These are phyloP conservation scores for Benitochromis conjunctus DNA, from an alignment of 2,113 vertebrate genomes.

Conservation along the genomic window DNA sequence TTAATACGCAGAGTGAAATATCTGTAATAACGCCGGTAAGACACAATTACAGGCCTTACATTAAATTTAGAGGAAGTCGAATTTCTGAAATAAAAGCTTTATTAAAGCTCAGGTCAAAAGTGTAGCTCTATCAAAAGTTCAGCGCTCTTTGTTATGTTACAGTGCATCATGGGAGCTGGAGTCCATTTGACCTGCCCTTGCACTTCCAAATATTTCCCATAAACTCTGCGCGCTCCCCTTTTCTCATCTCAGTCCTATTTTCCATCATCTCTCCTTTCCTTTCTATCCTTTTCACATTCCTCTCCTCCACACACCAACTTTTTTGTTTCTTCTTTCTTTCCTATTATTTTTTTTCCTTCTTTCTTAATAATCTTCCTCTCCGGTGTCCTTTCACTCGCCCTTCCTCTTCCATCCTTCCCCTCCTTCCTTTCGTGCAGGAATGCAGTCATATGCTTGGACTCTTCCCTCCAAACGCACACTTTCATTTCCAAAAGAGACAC, in stretches of 20 bases:
- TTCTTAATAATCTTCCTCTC: not conserved
- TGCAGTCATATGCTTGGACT: conserved; percentile 28
- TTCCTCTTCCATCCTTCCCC: not conserved
- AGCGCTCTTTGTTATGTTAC: not conserved
- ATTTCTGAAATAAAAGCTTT: not conserved
- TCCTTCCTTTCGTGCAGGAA: not conserved
- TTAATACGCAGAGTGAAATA: not conserved
- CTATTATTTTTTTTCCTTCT: not conserved
- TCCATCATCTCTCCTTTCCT: not conserved
- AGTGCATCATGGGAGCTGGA: not conserved
- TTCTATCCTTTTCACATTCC: not conserved
- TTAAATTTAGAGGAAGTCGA: not conserved
- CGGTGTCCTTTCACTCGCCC: not conserved
- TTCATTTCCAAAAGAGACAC: not conserved
- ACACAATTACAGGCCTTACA: not conserved
- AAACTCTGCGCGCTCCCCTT: not conserved
- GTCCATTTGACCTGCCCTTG: not conserved
- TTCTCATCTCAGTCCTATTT: accelerated
- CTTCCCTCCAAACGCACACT: not conserved
- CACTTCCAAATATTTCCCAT: not conserved
- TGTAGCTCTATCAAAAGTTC: not conserved
- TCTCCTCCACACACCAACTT: not conserved
- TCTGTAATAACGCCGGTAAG: not conserved
- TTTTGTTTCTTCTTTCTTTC: not conserved
- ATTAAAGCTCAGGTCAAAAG: not conserved